These are phyloP conservation scores for Himalopsyche japonica DNA, from an alignment of 2,888 invertebrate species.

Conservation along the genomic window DNA sequence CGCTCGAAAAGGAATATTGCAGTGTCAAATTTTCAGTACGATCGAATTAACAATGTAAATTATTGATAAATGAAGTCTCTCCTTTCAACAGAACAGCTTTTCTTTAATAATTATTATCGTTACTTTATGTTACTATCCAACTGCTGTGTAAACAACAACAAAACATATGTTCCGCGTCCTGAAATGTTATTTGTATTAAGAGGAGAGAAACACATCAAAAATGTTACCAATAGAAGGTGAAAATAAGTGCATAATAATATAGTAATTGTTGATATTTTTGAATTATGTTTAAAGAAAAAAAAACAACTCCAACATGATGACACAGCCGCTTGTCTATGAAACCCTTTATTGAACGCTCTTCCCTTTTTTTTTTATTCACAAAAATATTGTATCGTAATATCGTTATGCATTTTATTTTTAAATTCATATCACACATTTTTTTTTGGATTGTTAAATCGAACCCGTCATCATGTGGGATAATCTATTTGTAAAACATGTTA, in stretches of 20 bases:
- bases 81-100: conserved; percentile 13
- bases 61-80: background rate
- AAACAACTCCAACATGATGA: conserved; percentile 4
- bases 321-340: background rate
- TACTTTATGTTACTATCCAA: background rate
- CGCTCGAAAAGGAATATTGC: too few relatives aligned
- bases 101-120: background rate
- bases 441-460: background rate
- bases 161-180: conserved; percentile 10
- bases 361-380: conserved; percentile 2
- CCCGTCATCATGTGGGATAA: background rate
- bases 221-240: conserved; percentile 32
- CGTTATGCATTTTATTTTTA: background rate
- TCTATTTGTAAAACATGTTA: conserved; percentile 2
- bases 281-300: conserved; percentile 9
- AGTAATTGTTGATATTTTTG: conserved; percentile 36
- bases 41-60: too few relatives aligned
- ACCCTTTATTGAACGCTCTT: background rate
- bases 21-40: too few relatives aligned
- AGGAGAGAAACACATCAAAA: conserved; percentile 11
- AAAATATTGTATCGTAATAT: background rate
- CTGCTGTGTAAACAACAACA: background rate
- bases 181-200: background rate
- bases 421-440: background rate
- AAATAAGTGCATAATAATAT: conserved; percentile 14